Evolutionary conservation across 2,113 vertebrate species (phyloP).

Genomic region (Scomber japonicus): DNA sequence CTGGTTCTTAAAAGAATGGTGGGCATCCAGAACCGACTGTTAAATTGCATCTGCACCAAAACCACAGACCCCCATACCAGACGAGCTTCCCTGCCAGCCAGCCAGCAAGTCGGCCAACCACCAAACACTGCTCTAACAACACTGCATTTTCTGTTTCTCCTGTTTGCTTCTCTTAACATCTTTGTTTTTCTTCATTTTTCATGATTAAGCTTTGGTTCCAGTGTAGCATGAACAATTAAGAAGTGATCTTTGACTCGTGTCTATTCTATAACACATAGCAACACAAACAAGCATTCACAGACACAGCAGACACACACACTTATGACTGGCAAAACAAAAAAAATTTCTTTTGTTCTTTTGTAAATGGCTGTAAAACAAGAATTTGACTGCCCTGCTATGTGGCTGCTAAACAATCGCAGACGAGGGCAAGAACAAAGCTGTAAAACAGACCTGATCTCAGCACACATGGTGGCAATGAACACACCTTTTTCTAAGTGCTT

Average conservation of each 20-base stretch:
- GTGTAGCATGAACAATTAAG: slow-evolving; percentile 52
- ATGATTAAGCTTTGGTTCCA: not conserved
- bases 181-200: slow-evolving; percentile 56
- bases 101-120: slow-evolving; percentile 75
- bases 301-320: slow-evolving; percentile 42
- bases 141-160: slow-evolving; percentile 35
- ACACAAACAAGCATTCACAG: slow-evolving; percentile 29
- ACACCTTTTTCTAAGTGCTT: slow-evolving; percentile 50
- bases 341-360: slow-evolving; percentile 14
- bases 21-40: slow-evolving; percentile 71
- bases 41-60: slow-evolving; percentile 80
- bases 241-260: slow-evolving; percentile 40
- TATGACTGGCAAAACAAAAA: no score
- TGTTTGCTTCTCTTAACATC: slow-evolving; percentile 60
- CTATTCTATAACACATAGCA: slow-evolving; percentile 3
- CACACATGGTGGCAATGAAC: slow-evolving; percentile 63
- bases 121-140: slow-evolving; percentile 61
- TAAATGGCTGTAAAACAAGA: slow-evolving; percentile 61
- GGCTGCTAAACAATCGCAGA: slow-evolving; percentile 56
- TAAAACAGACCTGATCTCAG: slow-evolving; percentile 52
- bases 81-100: slow-evolving; percentile 70
- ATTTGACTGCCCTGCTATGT: slow-evolving; percentile 49
- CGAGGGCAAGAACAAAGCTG: slow-evolving; percentile 36
- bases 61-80: slow-evolving; percentile 78
- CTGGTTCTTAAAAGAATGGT: slow-evolving; percentile 50